Evolutionary conservation across 2,797 vertebrate species (phyloP).

Genomic region (Falco cherrug): DNA sequence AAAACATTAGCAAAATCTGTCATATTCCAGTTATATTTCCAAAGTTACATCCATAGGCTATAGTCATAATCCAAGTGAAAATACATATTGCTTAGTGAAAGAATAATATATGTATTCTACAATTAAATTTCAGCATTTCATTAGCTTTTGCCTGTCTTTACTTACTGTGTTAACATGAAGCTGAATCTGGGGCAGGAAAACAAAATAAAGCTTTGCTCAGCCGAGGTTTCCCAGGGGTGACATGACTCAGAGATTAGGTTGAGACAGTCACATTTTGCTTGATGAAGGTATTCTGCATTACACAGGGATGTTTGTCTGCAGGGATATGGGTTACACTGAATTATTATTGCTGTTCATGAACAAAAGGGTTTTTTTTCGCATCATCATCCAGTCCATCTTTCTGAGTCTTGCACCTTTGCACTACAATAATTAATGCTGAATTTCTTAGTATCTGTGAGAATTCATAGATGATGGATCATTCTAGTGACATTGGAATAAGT

Average conservation of each 20-base stretch:
- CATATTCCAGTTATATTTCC: not conserved
- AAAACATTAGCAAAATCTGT: not conserved
- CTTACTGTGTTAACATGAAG: not conserved
- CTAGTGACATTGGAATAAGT: not conserved
- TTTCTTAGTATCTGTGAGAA: not conserved
- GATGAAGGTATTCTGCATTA: not conserved
- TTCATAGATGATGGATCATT: not conserved
- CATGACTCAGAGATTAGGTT: not conserved
- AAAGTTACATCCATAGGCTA: not conserved
- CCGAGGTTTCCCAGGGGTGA: not conserved
- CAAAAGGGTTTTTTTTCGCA: not conserved
- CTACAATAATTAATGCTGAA: not conserved
- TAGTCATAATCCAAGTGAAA: not conserved
- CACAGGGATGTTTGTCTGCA: not conserved
- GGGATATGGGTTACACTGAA: not conserved
- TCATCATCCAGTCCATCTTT: not conserved
- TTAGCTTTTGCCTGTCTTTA: not conserved
- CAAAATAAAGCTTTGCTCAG: not conserved
- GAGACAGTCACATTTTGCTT: not conserved
- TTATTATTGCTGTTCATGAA: not conserved
- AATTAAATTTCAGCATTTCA: not conserved
- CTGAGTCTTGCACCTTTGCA: not conserved
- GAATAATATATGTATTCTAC: not conserved
- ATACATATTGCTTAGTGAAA: not conserved
- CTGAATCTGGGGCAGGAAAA: not conserved